phyloP scores from a whole-genome alignment of 2,797 vertebrate genomes.

The Gymnocypris eckloni region DNA sequence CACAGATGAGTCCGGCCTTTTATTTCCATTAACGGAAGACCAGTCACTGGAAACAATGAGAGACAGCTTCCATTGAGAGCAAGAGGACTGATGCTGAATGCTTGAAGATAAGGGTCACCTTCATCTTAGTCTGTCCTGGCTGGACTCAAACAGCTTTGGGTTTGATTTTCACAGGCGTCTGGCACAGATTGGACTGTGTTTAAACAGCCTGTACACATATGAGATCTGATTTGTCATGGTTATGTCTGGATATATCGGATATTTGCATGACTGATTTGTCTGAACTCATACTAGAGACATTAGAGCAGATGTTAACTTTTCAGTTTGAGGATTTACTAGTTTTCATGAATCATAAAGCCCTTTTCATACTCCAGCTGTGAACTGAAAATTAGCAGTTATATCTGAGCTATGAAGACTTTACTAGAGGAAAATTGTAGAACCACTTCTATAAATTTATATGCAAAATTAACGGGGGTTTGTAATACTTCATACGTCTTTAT shows the following conservation, averaged over 20 bases:
- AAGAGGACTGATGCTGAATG: neutral
- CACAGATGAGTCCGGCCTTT: constrained; percentile 13
- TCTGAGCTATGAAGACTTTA: constrained; percentile 1
- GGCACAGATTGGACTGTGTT: neutral
- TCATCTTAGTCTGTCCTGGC: neutral
- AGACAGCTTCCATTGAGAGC: neutral
- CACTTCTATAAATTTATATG: neutral
- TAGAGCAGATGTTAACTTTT: neutral
- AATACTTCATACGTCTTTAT: neutral
- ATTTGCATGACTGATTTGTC: neutral
- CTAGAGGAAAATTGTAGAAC: neutral
- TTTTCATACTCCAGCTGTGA: neutral
- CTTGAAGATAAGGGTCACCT: constrained; percentile 15
- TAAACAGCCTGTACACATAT: neutral
- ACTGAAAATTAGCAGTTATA: neutral
- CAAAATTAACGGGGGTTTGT: neutral
- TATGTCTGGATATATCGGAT: neutral
- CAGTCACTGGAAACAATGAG: constrained; percentile 14
- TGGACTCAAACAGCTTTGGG: neutral
- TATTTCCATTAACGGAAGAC: constrained; percentile 21
- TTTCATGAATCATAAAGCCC: neutral
- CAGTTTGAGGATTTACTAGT: neutral
- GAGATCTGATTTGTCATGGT: neutral
- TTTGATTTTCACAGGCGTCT: too few species aligned
- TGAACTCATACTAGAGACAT: neutral